phyloP scores from a whole-genome alignment of 2,797 vertebrate genomes.

The Craterocephalus amniculus region DNA sequence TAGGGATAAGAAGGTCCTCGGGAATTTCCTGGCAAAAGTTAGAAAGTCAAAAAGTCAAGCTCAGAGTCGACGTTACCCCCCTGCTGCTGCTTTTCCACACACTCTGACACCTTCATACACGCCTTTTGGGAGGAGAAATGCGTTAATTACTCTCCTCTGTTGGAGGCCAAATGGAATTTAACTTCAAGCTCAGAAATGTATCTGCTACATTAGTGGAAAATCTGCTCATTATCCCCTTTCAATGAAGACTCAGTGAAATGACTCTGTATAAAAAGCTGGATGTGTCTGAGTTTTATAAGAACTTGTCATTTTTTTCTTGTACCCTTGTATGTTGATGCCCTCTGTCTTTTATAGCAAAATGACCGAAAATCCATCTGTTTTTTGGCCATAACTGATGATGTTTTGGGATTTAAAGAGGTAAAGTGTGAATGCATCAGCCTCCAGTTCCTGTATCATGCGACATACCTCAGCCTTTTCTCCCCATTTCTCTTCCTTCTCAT shows the following conservation, averaged over 20 bases:
- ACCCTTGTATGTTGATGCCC: neutral
- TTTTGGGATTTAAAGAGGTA: neutral
- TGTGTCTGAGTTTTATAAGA: neutral
- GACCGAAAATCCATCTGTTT: neutral
- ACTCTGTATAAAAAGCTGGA: neutral
- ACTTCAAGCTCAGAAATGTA: neutral
- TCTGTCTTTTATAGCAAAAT: neutral
- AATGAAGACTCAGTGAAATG: neutral
- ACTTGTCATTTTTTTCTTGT: neutral
- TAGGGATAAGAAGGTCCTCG: slow-evolving; percentile 36
- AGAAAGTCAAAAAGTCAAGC: slow-evolving; percentile 45
- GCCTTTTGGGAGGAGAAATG: slow-evolving; percentile 23
- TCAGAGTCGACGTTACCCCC: slow-evolving; percentile 11
- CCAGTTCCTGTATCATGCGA: no score
- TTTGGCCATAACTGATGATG: neutral
- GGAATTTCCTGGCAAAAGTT: slow-evolving; percentile 48
- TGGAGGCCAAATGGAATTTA: slow-evolving; percentile 23
- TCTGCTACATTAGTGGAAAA: neutral
- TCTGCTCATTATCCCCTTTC: neutral
- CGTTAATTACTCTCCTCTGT: slow-evolving; percentile 58
- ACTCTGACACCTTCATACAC: slow-evolving; percentile 25
- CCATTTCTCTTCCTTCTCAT: no score
- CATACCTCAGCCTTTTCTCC: no score
- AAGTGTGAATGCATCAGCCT: neutral
- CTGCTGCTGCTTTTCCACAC: slow-evolving; percentile 28